Conservation (phyloP, 1,140 invertebrate genomes). For the Apocrypta bakeri region DNA sequence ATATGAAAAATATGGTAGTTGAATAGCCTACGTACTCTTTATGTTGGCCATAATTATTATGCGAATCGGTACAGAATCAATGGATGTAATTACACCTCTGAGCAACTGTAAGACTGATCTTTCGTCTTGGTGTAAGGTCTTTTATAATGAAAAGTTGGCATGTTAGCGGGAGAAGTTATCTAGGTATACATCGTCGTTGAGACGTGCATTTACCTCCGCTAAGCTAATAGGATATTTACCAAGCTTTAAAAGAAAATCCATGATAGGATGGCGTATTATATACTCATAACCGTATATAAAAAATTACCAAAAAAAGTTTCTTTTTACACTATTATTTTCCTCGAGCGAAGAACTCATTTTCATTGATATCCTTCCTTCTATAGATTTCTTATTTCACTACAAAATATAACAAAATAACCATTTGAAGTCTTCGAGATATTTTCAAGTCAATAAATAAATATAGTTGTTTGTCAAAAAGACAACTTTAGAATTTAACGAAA, state of each 20-base stretch:
- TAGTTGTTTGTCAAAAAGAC: too few species aligned
- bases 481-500: too few species aligned
- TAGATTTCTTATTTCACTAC: too few species aligned
- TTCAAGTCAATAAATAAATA: too few species aligned
- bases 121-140: not conserved
- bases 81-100: not conserved
- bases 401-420: too few species aligned
- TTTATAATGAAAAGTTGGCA: not conserved
- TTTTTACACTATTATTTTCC: too few species aligned
- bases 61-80: not conserved
- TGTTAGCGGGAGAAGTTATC: not conserved
- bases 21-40: constrained; percentile 4
- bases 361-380: too few species aligned
- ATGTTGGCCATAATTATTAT: not conserved
- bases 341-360: too few species aligned
- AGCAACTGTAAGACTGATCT: not conserved
- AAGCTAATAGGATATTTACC: not conserved
- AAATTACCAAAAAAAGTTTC: not conserved
- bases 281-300: not conserved
- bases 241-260: not conserved
- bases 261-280: not conserved
- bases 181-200: not conserved
- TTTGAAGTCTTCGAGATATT: too few species aligned
- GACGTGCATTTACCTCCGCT: not conserved
- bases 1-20: too few species aligned